phyloP scores from a whole-genome alignment of 2,113 vertebrate genomes.

The Colinus virginianus region DNA sequence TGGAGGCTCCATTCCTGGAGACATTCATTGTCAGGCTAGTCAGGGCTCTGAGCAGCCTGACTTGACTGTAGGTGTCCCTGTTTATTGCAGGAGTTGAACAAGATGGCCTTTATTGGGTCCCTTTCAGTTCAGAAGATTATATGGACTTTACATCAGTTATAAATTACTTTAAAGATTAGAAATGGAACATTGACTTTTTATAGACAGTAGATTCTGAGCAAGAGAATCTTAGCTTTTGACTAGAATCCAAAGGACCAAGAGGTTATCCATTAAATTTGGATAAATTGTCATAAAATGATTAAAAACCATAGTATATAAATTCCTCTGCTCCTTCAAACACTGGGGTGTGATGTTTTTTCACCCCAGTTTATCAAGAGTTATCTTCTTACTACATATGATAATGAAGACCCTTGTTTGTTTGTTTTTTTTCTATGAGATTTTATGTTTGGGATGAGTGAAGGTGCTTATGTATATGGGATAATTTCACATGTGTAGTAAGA shows the following conservation, averaged over 20 bases:
- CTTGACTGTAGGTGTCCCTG: too few species aligned
- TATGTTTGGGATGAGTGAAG: not conserved
- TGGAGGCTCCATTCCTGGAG: too few species aligned
- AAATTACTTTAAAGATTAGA: not conserved
- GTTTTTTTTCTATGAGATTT: not conserved
- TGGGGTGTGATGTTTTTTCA: not conserved
- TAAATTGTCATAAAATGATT: not conserved
- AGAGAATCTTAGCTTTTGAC: not conserved
- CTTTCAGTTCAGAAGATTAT: too few species aligned
- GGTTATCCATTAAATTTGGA: not conserved
- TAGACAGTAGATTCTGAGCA: not conserved
- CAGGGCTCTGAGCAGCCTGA: too few species aligned
- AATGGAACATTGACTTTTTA: not conserved
- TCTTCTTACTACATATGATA: not conserved
- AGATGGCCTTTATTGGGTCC: too few species aligned
- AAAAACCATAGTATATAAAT: not conserved
- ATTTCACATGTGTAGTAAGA: not conserved
- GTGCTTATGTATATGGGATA: not conserved
- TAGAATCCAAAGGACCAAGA: not conserved
- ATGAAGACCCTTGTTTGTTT: not conserved
- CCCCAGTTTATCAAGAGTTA: not conserved
- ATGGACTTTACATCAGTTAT: not conserved
- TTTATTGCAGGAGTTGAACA: too few species aligned
- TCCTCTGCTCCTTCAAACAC: not conserved
- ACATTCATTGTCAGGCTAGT: too few species aligned